These are phyloP conservation scores for Simalia tracyae DNA, from an alignment of 2,797 vertebrate species.

Conservation along the genomic window DNA sequence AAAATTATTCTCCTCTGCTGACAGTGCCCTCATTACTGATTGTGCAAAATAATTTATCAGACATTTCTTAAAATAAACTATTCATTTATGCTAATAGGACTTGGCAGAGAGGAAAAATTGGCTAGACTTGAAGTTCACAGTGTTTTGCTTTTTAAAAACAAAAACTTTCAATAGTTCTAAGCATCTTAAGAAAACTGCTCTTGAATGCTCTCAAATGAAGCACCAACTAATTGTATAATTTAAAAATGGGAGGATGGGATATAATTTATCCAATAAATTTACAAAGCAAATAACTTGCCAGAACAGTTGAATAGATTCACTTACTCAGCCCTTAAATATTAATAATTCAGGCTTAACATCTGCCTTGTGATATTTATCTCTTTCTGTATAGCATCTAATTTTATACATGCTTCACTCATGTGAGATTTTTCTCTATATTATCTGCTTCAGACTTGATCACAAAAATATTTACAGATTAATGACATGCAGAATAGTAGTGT, in stretches of 20 bases:
- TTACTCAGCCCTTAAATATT: constrained; percentile 46
- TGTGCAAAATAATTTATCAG: constrained; percentile 85
- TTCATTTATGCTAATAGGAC: constrained; percentile 85
- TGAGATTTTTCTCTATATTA: constrained; percentile 49
- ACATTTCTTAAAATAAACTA: constrained; percentile 87
- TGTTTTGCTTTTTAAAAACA: constrained; percentile 72
- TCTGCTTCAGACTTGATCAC: constrained; percentile 22
- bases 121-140: constrained; percentile 79
- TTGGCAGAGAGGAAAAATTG: constrained; percentile 82
- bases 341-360: constrained; percentile 61
- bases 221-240: constrained; percentile 67
- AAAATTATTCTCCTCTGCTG: constrained; percentile 81
- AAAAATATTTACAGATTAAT: constrained; percentile 6
- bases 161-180: constrained; percentile 69
- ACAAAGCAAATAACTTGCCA: constrained; percentile 64
- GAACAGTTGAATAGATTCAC: constrained; percentile 52
- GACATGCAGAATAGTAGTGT: neutral
- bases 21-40: constrained; percentile 85
- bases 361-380: constrained; percentile 63
- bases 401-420: constrained; percentile 50
- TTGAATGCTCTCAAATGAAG: constrained; percentile 69
- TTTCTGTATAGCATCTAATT: constrained; percentile 55
- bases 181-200: constrained; percentile 71
- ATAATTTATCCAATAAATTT: constrained; percentile 63
- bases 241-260: constrained; percentile 65